phyloP scores from a whole-genome alignment of 2,113 vertebrate species.

The Oryzias melastigma region DNA sequence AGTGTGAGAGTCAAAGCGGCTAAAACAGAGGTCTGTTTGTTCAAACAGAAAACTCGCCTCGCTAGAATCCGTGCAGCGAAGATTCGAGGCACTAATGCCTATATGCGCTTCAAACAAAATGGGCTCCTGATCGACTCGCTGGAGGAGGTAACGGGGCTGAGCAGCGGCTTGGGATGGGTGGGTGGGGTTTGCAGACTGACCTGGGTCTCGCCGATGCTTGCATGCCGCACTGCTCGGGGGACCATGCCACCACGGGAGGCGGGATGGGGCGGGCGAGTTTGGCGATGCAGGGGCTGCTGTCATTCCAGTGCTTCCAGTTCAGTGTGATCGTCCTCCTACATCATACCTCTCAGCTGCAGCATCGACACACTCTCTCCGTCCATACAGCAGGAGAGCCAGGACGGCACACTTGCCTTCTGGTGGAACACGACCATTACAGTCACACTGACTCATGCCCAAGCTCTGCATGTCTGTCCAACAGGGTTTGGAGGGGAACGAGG shows the following conservation, averaged over 20 bases:
- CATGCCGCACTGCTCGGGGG: conserved; percentile 67
- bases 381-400: conserved; percentile 61
- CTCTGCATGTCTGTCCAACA: conserved; percentile 72
- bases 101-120: conserved; percentile 97
- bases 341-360: conserved; percentile 59
- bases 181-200: conserved; percentile 38
- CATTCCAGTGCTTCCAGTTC: conserved; percentile 63
- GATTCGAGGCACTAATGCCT: conserved; percentile 92
- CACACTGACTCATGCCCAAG: conserved; percentile 68
- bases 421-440: conserved; percentile 55
- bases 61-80: conserved; percentile 94
- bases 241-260: conserved; percentile 52
- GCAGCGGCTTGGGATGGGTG: conserved; percentile 45
- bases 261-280: conserved; percentile 21
- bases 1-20: conserved; percentile 62
- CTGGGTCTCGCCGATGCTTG: conserved; percentile 65
- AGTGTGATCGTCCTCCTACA: conserved; percentile 60
- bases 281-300: conserved; percentile 58
- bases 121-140: conserved; percentile 88
- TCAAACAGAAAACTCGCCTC: conserved; percentile 92
- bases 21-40: conserved; percentile 80
- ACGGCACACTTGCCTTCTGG: conserved; percentile 52
- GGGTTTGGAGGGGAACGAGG: conserved; percentile 73
- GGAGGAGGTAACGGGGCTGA: conserved; percentile 84
- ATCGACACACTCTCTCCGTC: conserved; percentile 62